A percentile compares a stretch with the other conserved stretches of the same genome.
Conservation (phyloP, 2,888 invertebrate genomes). For the Chouioia cunea region DNA sequence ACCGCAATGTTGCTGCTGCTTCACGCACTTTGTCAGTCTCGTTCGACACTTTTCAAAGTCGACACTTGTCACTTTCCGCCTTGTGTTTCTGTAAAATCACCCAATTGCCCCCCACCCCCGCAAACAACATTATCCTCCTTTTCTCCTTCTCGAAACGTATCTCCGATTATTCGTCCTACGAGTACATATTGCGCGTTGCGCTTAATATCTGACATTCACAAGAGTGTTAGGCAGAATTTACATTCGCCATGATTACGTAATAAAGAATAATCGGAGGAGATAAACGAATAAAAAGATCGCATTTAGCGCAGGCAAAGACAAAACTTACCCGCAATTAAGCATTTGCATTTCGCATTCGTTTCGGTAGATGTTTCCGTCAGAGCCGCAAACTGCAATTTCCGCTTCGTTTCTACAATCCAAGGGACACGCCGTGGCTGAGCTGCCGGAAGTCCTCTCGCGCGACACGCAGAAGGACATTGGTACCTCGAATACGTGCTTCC, state of each 20-base stretch:
- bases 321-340: conserved; percentile 88
- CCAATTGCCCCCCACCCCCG: too few species aligned
- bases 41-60: conserved; percentile 86
- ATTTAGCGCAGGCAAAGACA: too few species aligned
- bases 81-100: conserved; percentile 48
- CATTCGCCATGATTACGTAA: too few species aligned
- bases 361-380: conserved; percentile 89
- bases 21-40: conserved; percentile 82
- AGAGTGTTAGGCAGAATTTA: too few species aligned
- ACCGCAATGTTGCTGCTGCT: conserved; percentile 78
- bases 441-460: conserved; percentile 80
- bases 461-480: conserved; percentile 90
- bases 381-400: conserved; percentile 85
- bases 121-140: too few species aligned
- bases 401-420: conserved; percentile 80
- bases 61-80: conserved; percentile 76
- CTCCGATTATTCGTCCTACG: too few species aligned
- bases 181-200: too few species aligned
- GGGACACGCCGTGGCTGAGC: conserved; percentile 76
- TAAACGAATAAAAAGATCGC: too few species aligned
- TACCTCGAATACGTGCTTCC: conserved; percentile 92
- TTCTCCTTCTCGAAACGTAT: too few species aligned
- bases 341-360: conserved; percentile 91
- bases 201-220: too few species aligned
- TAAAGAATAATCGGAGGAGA: too few species aligned